phyloP scores from a whole-genome alignment of 2,113 vertebrate species.

The Myrmecobius fasciatus region DNA sequence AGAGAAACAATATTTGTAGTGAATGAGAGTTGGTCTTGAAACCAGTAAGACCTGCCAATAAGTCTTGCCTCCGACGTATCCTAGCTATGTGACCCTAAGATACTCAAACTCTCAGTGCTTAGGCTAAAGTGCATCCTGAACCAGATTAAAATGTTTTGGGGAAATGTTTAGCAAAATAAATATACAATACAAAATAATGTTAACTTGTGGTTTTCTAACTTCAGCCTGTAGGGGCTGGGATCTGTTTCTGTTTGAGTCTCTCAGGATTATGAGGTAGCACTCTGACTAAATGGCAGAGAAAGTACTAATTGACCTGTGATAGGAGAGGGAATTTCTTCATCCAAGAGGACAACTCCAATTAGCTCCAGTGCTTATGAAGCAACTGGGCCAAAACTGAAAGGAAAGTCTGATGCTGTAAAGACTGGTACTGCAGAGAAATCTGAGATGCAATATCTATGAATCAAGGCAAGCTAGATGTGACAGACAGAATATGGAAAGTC shows the following conservation, averaged over 20 bases:
- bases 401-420: not conserved
- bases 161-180: not conserved
- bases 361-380: not conserved
- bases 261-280: not conserved
- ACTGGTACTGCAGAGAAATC: not conserved
- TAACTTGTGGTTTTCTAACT: not conserved
- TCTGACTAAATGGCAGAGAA: too few species aligned
- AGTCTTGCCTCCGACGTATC: too few species aligned
- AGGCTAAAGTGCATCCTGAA: not conserved
- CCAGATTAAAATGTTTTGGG: not conserved
- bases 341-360: not conserved
- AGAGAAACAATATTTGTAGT: not conserved
- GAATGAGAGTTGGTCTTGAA: not conserved
- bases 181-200: too few species aligned
- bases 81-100: too few species aligned
- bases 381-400: not conserved
- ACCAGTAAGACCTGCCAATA: not conserved
- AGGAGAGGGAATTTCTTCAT: not conserved
- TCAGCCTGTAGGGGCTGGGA: not conserved
- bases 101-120: not conserved
- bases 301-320: not conserved
- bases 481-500: not conserved
- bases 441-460: not conserved
- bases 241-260: not conserved
- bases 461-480: not conserved